Evolutionary conservation across 2,888 invertebrate species (phyloP).

Genomic region (Shargacucullia verbasci): DNA sequence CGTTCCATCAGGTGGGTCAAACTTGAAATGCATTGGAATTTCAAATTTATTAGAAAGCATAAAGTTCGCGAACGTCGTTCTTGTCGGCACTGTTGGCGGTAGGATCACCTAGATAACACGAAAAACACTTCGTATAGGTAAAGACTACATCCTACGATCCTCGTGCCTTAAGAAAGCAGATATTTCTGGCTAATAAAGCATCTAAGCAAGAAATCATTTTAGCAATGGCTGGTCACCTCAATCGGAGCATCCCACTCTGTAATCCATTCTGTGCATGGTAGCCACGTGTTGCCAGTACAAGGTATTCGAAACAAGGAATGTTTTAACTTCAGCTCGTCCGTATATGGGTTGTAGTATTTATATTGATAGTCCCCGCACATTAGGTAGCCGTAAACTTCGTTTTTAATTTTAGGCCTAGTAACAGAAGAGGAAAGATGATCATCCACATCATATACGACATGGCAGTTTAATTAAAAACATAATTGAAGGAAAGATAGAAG

Average conservation of each 20-base stretch:
- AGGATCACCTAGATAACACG: constrained; percentile 69
- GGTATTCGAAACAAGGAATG: constrained; percentile 84
- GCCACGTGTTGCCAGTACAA: constrained; percentile 83
- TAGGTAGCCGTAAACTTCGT: constrained; percentile 78
- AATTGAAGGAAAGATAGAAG: too few relatives aligned
- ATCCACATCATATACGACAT: too few relatives aligned
- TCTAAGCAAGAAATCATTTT: not conserved
- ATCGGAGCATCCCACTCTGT: constrained; percentile 80
- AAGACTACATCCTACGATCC: too few relatives aligned
- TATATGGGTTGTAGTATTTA: constrained; percentile 55
- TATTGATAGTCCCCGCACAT: constrained; percentile 81
- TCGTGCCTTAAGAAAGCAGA: too few relatives aligned
- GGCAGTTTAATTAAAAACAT: too few relatives aligned
- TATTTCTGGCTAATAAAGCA: too few relatives aligned
- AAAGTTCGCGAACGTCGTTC: constrained; percentile 80
- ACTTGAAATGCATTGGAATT: constrained; percentile 80
- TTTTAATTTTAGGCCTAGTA: constrained; percentile 75
- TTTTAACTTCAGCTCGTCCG: constrained; percentile 63
- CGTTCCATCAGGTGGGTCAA: constrained; percentile 76
- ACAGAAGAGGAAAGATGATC: too few relatives aligned
- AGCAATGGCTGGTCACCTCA: constrained; percentile 66
- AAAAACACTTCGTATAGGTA: too few relatives aligned
- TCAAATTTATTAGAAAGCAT: constrained; percentile 81
- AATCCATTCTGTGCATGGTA: constrained; percentile 77
- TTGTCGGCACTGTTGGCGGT: constrained; percentile 83